Conservation (phyloP, 2,888 invertebrate genomes). For the Sipha maydis region DNA sequence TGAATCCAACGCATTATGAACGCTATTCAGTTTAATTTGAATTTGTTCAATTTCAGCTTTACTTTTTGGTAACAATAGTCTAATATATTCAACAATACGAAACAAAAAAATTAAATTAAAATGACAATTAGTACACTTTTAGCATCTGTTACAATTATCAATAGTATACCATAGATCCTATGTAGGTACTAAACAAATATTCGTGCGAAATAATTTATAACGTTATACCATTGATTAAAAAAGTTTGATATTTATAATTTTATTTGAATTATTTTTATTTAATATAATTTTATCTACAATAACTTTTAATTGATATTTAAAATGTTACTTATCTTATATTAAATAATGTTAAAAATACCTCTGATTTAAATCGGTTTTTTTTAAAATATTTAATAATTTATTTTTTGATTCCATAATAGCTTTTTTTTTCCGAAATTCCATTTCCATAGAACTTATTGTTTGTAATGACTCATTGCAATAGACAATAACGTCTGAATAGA, state of each 20-base stretch:
- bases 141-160: not conserved
- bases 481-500: constrained; percentile 23
- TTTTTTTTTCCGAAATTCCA: constrained; percentile 2
- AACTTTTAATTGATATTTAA: too few species aligned
- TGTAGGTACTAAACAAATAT: too few species aligned
- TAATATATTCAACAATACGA: not conserved
- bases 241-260: too few species aligned
- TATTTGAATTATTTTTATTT: too few species aligned
- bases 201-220: too few species aligned
- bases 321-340: too few species aligned
- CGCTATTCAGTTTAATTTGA: not conserved
- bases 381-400: constrained; percentile 24
- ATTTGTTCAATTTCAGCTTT: constrained; percentile 14
- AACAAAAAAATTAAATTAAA: not conserved
- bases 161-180: too few species aligned
- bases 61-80: constrained; percentile 19
- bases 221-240: not conserved
- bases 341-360: not conserved
- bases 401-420: constrained; percentile 26
- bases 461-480: constrained; percentile 19
- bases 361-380: constrained; percentile 2
- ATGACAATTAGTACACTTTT: not conserved
- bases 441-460: not conserved
- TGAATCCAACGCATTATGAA: not conserved
- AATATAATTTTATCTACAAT: too few species aligned